Conservation (phyloP, 2,113 vertebrate species). For the Phaethornis superciliosus region DNA sequence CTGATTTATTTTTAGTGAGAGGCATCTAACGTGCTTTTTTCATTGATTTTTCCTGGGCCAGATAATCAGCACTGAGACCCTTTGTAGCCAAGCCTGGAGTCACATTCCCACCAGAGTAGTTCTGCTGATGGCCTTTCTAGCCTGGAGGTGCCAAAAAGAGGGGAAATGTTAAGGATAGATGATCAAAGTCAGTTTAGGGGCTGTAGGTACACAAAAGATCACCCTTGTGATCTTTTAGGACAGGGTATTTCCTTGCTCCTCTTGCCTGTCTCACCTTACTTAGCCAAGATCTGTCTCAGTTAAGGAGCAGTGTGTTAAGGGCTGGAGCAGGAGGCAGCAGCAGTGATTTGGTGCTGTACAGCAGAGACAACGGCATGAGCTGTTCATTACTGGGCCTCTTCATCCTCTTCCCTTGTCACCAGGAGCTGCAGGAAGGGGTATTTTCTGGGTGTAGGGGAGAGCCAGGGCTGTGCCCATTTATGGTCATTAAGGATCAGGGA, state of each 20-base stretch:
- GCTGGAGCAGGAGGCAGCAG: neutral
- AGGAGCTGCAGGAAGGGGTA: neutral
- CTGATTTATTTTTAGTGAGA: neutral
- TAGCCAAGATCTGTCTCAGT: neutral
- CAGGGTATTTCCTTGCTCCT: neutral
- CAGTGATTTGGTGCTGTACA: neutral
- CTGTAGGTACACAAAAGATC: neutral
- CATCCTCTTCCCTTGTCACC: neutral
- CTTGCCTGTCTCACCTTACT: neutral
- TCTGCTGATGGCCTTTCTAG: neutral
- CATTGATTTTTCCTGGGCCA: neutral
- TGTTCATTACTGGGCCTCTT: neutral
- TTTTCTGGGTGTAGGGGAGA: neutral
- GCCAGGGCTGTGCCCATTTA: neutral
- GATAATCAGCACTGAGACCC: neutral
- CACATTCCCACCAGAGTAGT: neutral
- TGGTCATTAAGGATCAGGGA: neutral
- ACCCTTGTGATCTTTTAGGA: neutral
- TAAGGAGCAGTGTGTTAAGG: neutral
- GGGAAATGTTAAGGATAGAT: neutral
- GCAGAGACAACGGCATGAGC: neutral
- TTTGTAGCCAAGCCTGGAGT: neutral
- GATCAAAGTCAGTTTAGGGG: neutral
- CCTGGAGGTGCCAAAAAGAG: neutral
- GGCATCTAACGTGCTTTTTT: neutral